A percentile compares a stretch with the other conserved stretches of the same genome.
phyloP scores from a whole-genome alignment of 2,888 invertebrate species.

The Oasisia sp. region DNA sequence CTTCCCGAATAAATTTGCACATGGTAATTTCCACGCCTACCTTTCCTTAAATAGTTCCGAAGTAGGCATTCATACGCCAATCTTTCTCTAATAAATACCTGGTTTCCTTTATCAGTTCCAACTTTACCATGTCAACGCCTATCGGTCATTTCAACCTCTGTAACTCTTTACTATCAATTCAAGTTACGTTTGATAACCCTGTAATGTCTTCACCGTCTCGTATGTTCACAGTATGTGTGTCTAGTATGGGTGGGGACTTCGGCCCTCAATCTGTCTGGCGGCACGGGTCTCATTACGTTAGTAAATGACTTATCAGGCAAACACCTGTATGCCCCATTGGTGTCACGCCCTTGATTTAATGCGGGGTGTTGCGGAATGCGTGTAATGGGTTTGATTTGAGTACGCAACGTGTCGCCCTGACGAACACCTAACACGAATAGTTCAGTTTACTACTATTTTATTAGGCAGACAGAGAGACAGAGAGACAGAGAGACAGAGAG shows the following conservation, averaged over 20 bases:
- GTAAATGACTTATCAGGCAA: neutral
- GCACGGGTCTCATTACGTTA: neutral
- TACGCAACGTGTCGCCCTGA: neutral
- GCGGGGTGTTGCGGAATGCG: neutral
- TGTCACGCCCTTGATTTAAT: neutral
- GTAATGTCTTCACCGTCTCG: no score
- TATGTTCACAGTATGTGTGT: no score
- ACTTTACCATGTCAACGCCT: neutral
- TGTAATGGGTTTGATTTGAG: neutral
- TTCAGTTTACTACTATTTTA: neutral
- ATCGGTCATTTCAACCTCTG: neutral
- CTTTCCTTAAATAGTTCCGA: neutral
- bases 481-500: no score
- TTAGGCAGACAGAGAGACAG: no score
- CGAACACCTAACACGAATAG: neutral
- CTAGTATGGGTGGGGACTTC: no score
- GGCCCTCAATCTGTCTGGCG: no score
- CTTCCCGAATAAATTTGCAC: neutral
- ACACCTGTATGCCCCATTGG: neutral
- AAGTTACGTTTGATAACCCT: neutral
- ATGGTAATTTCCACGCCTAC: neutral
- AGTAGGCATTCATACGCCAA: no score
- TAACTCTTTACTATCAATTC: neutral
- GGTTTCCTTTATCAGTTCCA: no score
- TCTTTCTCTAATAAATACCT: no score